Evolutionary conservation across 2,888 invertebrate genomes (phyloP).

Genomic region (Mystacides longicornis): DNA sequence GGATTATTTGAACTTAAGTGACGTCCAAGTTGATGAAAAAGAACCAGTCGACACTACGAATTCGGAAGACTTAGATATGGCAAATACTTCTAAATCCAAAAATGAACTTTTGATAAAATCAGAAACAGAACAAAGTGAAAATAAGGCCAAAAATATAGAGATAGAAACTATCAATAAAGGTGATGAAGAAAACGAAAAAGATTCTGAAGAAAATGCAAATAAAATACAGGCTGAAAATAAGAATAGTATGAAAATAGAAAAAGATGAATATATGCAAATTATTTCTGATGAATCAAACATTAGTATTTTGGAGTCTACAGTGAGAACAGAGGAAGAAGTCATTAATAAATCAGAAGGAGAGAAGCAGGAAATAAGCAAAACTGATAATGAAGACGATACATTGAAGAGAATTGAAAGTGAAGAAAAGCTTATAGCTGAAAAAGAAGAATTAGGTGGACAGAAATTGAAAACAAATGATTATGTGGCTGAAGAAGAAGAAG

Average conservation of each 20-base stretch:
- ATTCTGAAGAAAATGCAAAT: constrained; percentile 26
- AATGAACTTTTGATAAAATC: too few relatives aligned
- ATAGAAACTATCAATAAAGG: background rate
- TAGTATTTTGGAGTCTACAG: too few relatives aligned
- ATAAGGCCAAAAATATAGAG: background rate
- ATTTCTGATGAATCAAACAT: constrained; percentile 17
- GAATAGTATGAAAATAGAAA: background rate
- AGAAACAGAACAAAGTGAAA: background rate
- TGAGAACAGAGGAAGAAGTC: background rate
- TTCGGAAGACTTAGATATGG: too few relatives aligned
- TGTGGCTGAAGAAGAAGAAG: background rate
- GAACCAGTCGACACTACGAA: too few relatives aligned
- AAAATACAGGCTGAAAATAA: constrained; percentile 26
- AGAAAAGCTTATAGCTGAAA: background rate
- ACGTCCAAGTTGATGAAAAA: too few relatives aligned
- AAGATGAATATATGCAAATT: constrained; percentile 28
- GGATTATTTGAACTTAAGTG: too few relatives aligned
- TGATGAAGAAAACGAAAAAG: background rate
- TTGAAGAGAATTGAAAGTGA: background rate
- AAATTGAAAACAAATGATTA: background rate
- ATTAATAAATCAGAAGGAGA: background rate
- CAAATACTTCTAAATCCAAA: too few relatives aligned
- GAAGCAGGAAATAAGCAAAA: background rate
- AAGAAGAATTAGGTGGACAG: background rate
- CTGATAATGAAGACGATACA: constrained; percentile 20